A percentile compares a stretch with the other conserved stretches of the same genome.
Conservation (phyloP, 1,140 invertebrate genomes). For the Stegodyphus dumicola region DNA sequence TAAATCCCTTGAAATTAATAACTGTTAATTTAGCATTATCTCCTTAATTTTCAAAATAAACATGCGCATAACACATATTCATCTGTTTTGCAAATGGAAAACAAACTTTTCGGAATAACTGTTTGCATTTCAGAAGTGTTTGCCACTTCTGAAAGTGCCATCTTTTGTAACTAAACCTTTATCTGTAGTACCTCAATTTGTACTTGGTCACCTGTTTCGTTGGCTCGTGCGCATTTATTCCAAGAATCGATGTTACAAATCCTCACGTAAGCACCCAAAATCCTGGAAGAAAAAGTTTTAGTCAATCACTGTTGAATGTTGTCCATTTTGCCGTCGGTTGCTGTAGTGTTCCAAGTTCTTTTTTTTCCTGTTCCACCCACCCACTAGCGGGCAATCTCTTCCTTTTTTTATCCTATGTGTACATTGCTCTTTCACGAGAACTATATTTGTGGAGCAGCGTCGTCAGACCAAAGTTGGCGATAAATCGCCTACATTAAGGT, state of each 20-base stretch:
- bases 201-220: constrained; percentile 15
- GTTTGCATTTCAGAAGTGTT: too few species aligned
- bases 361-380: not conserved
- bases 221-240: constrained; percentile 14
- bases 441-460: not conserved
- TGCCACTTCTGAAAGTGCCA: too few species aligned
- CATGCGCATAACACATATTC: too few species aligned
- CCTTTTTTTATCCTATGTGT: too few species aligned
- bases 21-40: too few species aligned
- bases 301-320: constrained; percentile 45
- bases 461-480: constrained; percentile 1
- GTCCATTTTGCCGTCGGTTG: constrained; percentile 25
- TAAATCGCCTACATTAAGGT: constrained; percentile 10
- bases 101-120: too few species aligned
- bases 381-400: too few species aligned
- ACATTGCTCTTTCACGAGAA: too few species aligned
- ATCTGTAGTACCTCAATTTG: constrained; percentile 26
- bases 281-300: constrained; percentile 12
- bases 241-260: constrained; percentile 39
- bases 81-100: too few species aligned
- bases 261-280: constrained; percentile 26
- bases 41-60: too few species aligned
- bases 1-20: too few species aligned
- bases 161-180: not conserved
- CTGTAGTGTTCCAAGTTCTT: not conserved